A percentile compares a stretch with the other conserved stretches of the same genome.
Evolutionary conservation across 1,140 invertebrate genomes (phyloP).

Genomic region (Meloidogyne hapla): DNA sequence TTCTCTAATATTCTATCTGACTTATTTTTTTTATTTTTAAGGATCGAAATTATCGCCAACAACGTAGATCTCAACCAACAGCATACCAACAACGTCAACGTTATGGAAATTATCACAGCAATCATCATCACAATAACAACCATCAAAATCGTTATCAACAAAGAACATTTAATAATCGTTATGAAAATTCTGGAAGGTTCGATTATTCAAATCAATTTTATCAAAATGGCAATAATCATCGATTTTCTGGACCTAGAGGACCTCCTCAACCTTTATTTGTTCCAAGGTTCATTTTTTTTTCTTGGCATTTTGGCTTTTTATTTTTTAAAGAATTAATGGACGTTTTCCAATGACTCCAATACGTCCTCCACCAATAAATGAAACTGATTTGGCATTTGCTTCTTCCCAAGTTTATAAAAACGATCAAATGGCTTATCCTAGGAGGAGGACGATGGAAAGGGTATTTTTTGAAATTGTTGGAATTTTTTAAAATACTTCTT

Average conservation of each 20-base stretch:
- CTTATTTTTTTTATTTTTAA: neutral
- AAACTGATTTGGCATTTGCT: neutral
- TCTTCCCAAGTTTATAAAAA: neutral
- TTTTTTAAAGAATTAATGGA: neutral
- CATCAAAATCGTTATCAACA: neutral
- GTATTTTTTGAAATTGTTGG: neutral
- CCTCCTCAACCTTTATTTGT: neutral
- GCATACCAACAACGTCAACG: neutral
- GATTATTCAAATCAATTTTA: conserved; percentile 4
- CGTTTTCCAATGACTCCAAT: neutral
- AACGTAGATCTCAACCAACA: neutral
- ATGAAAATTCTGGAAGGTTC: neutral
- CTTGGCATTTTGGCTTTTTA: too few species aligned
- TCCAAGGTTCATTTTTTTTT: neutral
- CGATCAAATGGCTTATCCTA: neutral
- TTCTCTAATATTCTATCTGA: too few species aligned
- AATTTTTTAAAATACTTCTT: neutral
- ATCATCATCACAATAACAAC: neutral
- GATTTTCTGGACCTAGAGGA: neutral
- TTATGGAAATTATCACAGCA: neutral
- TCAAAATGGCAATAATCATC: neutral
- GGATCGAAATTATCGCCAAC: neutral
- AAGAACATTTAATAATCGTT: neutral
- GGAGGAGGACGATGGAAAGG: neutral
- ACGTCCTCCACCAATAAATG: neutral